Base-by-base conservation (phyloP, 2,888 invertebrate species). In the Chrysomela aeneicollis region DNA sequence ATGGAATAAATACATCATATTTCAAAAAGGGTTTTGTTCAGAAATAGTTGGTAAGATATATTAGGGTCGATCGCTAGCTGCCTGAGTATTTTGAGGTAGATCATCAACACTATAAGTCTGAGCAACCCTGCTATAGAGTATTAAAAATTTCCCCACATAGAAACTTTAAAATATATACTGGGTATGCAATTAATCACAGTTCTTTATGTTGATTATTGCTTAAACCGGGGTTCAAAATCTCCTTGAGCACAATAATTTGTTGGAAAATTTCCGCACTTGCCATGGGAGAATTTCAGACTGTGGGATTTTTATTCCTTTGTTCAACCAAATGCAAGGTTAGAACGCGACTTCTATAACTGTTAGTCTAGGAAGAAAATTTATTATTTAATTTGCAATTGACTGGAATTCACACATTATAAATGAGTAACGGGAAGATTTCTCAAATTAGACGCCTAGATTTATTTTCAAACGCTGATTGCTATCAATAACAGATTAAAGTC, bases 351-450 rank as follows among this genome's bases (percentile, higher is more conserved):
- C 63, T 68, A 68, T 71, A 76, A 75, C 76, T 73, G 76, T 76
- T 73, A 73, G 65, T 70, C 66, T 71, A 76, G 75, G 77, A 77
- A 78, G 78, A 76, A 78, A 77, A 77, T 78, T 69, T 76, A 67
- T 63, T 71, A 76, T 75, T 77, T 77, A 76, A 78, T 78, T 76
- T 70, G 73, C 74, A 77, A 78, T 78, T 77, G 77, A 73, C 70
- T 70, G 63, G 71, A 74, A 75, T 78, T 78, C 78, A 77, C 78
- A 78, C 78, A 78, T 78, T 75, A 78, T 77, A 75, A 78, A 78
- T 76, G 73, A 73, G 72, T 78, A 78, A 78, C 78, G 77, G 78
- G 73, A 73, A 69, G 55, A 66, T 64, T 68, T 73, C 68, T 71
- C 69, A 55, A 62, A 59, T 57, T 46, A 37, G 37, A 59, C 51